Conservation (phyloP, 2,113 vertebrate species). For the Ploceus nigricollis region DNA sequence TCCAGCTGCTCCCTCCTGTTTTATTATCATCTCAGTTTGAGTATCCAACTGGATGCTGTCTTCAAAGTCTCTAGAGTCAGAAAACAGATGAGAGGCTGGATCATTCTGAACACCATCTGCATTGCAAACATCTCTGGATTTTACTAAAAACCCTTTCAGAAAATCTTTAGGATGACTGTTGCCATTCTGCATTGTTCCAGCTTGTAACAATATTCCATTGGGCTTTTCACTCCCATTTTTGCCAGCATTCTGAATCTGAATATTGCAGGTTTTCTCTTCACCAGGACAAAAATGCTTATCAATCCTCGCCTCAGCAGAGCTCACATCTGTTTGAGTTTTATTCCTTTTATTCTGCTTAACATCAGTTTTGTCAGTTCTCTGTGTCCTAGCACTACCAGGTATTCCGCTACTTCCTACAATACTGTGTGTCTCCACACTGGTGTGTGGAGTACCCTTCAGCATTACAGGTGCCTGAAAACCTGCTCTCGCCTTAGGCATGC, state of each 20-base stretch:
- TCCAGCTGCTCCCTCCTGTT: constrained; percentile 68
- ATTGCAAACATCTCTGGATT: constrained; percentile 9
- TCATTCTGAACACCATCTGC: constrained; percentile 40
- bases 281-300: not conserved
- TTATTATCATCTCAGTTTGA: constrained; percentile 87
- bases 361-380: not conserved
- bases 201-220: not conserved
- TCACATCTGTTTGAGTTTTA: not conserved
- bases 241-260: not conserved
- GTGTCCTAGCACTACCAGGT: not conserved
- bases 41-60: constrained; percentile 92
- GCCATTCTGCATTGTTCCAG: not conserved
- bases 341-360: not conserved
- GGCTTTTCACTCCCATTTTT: not conserved
- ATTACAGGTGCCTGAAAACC: not conserved
- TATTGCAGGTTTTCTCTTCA: constrained; percentile 7
- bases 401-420: not conserved
- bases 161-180: not conserved
- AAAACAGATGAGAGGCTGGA: constrained; percentile 71
- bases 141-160: not conserved
- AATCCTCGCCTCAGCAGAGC: not conserved
- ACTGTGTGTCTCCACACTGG: not conserved
- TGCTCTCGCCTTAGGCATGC: not conserved
- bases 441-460: not conserved
- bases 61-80: constrained; percentile 75